Conservation (phyloP, 2,113 vertebrate species). For the Aviceda subcristata region DNA sequence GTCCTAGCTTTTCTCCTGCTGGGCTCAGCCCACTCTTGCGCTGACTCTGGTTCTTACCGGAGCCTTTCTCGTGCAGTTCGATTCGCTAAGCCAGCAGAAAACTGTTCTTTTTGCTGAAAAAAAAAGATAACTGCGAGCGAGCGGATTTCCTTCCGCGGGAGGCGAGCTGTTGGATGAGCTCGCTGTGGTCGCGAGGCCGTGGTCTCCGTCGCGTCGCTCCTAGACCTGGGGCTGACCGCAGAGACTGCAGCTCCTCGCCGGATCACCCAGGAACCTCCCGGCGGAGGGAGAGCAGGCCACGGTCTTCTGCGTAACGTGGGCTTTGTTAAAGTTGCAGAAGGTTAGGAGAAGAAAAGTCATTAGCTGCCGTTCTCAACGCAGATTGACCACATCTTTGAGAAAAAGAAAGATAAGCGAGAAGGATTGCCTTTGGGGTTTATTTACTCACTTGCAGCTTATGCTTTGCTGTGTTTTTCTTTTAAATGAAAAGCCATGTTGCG, state of each 20-base stretch:
- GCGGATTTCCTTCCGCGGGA: neutral
- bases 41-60: neutral
- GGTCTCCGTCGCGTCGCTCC: neutral
- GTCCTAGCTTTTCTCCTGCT: neutral
- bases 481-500: neutral
- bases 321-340: neutral
- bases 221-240: neutral
- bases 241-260: neutral
- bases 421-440: neutral
- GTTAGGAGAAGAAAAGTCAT: neutral
- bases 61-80: neutral
- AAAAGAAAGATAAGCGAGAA: neutral
- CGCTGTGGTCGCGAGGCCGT: neutral
- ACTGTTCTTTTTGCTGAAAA: neutral
- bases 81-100: neutral
- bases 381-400: neutral
- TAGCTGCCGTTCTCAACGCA: neutral
- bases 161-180: neutral
- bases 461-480: neutral
- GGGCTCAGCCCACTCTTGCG: neutral
- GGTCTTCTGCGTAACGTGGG: neutral
- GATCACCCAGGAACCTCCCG: neutral
- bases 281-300: neutral
- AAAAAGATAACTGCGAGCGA: neutral
- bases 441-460: neutral